Conservation (phyloP, 2,113 vertebrate species). For the Cariama cristata region DNA sequence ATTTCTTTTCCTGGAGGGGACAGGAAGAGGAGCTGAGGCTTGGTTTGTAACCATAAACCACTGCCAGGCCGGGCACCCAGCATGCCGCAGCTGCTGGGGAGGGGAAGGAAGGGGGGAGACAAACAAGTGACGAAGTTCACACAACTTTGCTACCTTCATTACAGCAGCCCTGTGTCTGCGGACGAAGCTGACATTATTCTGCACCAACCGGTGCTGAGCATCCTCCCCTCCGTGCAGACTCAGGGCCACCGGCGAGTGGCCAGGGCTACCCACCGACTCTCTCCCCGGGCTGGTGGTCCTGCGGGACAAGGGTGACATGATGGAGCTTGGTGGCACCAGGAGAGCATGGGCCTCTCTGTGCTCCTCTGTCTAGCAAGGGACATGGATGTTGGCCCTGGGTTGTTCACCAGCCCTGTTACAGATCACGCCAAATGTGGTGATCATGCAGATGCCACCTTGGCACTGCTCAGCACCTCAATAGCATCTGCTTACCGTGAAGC, state of each 20-base stretch:
- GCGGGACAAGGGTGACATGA: accelerated
- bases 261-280: background rate
- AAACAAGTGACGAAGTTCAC: background rate
- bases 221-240: accelerated
- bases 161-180: background rate
- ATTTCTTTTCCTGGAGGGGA: background rate
- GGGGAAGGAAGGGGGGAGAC: background rate
- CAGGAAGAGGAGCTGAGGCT: background rate
- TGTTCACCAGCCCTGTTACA: accelerated
- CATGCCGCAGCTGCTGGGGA: background rate
- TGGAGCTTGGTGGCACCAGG: background rate
- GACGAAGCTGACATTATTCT: background rate
- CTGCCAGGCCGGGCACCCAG: background rate
- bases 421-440: accelerated
- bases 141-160: background rate
- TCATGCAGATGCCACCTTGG: accelerated
- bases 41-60: background rate
- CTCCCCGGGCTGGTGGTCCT: background rate
- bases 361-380: background rate
- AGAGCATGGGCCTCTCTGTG: accelerated
- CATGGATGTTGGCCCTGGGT: background rate
- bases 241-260: accelerated
- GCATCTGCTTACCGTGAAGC: background rate
- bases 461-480: background rate
- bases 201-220: background rate